Evolutionary conservation across 2,888 invertebrate genomes (phyloP).

Genomic region (Mactromeris polynyma): DNA sequence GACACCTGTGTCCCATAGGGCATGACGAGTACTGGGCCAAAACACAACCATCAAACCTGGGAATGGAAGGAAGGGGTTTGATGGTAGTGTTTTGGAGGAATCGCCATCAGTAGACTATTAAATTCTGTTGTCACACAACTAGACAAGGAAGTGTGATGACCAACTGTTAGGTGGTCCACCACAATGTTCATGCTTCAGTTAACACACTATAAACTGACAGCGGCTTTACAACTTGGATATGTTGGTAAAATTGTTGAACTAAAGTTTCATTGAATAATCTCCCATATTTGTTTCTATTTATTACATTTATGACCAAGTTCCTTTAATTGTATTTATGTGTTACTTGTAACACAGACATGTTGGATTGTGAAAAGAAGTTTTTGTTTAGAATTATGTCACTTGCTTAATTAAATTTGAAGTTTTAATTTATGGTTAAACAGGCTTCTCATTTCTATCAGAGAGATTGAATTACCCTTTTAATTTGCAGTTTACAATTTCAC

Average conservation of each 20-base stretch:
- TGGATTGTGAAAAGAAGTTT: background rate
- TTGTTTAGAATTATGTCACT: constrained; percentile 19
- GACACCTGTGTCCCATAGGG: too few relatives aligned
- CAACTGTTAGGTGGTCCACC: too few relatives aligned
- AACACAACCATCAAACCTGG: too few relatives aligned
- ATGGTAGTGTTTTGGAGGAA: too few relatives aligned
- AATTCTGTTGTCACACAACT: too few relatives aligned
- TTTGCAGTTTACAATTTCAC: constrained; percentile 33
- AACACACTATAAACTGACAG: too few relatives aligned
- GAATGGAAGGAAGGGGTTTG: too few relatives aligned
- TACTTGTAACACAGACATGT: background rate
- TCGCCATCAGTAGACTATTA: too few relatives aligned
- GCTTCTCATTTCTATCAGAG: constrained; percentile 25
- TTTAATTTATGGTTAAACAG: constrained; percentile 53
- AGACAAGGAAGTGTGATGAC: too few relatives aligned
- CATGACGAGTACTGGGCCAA: too few relatives aligned
- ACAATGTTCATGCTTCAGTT: too few relatives aligned
- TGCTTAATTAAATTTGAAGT: constrained; percentile 34
- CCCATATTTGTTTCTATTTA: background rate
- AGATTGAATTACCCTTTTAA: constrained; percentile 42
- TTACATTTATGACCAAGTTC: background rate
- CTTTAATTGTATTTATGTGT: background rate
- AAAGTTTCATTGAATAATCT: background rate
- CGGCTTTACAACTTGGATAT: too few relatives aligned
- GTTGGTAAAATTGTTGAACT: background rate